Conservation (phyloP, 2,797 vertebrate species). For the Margarornis squamiger region DNA sequence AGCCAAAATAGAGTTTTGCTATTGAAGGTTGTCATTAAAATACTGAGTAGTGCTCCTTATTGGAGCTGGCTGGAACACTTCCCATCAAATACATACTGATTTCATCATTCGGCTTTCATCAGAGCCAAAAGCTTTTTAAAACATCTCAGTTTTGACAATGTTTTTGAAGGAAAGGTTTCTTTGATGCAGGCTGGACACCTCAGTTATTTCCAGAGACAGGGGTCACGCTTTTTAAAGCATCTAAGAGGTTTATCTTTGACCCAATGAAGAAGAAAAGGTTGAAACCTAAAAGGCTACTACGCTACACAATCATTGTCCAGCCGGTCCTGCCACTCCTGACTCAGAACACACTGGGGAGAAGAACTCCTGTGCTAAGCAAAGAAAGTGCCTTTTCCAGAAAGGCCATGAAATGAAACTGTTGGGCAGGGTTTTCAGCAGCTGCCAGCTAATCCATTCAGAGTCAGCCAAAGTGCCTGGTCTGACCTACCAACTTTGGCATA, state of each 20-base stretch:
- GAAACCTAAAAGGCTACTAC: conserved; percentile 60
- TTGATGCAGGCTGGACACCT: conserved; percentile 62
- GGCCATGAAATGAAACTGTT: conserved; percentile 57
- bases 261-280: conserved; percentile 59
- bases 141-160: conserved; percentile 60
- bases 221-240: conserved; percentile 56
- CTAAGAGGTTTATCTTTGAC: conserved; percentile 65
- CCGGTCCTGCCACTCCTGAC: conserved; percentile 19
- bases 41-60: conserved; percentile 54
- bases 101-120: conserved; percentile 59
- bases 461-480: conserved; percentile 42
- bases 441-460: conserved; percentile 37
- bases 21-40: conserved; percentile 63
- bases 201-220: conserved; percentile 54
- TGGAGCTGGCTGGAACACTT: conserved; percentile 61
- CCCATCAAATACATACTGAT: conserved; percentile 54
- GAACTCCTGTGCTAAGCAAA: conserved; percentile 56
- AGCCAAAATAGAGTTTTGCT: conserved; percentile 57
- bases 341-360: conserved; percentile 51
- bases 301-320: conserved; percentile 59
- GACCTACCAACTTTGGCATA: conserved; percentile 29
- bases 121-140: conserved; percentile 53
- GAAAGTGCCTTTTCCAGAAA: conserved; percentile 47
- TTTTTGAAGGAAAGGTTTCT: conserved; percentile 63
- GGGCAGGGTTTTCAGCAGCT: conserved; percentile 57